phyloP scores from a whole-genome alignment of 2,113 vertebrate genomes.

The Alexandromys fortis region DNA sequence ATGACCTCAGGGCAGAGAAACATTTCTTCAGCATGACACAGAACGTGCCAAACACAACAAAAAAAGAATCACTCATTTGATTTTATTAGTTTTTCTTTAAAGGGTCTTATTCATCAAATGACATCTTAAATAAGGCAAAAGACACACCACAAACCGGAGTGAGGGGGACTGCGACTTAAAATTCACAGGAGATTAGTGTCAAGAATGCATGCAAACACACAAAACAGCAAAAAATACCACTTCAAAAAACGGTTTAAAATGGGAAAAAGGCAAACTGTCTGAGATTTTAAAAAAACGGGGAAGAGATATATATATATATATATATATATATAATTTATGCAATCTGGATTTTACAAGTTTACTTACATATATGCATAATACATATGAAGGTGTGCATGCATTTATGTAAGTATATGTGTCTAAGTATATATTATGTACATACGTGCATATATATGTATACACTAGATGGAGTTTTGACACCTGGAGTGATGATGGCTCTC shows the following conservation, averaged over 20 bases:
- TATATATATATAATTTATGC: neutral
- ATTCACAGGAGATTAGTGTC: neutral
- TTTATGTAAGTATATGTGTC: neutral
- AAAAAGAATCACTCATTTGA: constrained; percentile 41
- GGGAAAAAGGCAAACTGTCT: neutral
- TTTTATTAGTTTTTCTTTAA: neutral
- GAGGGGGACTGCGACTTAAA: neutral
- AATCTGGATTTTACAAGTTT: neutral
- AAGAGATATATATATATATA: neutral
- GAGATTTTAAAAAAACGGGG: neutral
- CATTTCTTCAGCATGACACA: constrained; percentile 56
- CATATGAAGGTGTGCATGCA: neutral
- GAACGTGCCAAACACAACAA: constrained; percentile 49
- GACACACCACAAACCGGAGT: neutral
- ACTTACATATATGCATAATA: neutral
- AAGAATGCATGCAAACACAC: neutral
- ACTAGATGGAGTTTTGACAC: neutral
- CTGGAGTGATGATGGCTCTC: neutral
- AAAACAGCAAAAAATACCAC: neutral
- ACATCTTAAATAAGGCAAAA: constrained; percentile 27
- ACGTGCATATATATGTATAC: neutral
- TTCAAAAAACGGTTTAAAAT: neutral
- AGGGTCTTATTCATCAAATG: constrained; percentile 29
- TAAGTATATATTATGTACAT: neutral
- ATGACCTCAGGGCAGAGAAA: constrained; percentile 56